These are phyloP conservation scores for Oryzias sinensis DNA, from an alignment of 2,797 vertebrate genomes.

Conservation along the genomic window DNA sequence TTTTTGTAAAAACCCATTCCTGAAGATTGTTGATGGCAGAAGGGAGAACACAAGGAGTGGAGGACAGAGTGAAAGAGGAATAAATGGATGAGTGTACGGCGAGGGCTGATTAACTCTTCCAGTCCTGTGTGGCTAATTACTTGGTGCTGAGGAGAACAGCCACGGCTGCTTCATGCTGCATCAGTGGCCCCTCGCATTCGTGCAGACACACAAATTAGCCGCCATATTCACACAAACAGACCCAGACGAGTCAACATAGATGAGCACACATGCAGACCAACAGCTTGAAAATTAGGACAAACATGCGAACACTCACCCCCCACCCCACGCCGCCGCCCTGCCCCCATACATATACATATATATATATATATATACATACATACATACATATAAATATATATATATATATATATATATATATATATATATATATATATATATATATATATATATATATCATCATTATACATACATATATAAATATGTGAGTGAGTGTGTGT, in stretches of 20 bases:
- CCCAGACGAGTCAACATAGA: slow-evolving; percentile 57
- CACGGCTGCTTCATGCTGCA: slow-evolving; percentile 67
- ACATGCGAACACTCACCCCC: slow-evolving; percentile 33
- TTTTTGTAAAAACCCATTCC: slow-evolving; percentile 10
- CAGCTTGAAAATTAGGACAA: slow-evolving; percentile 63
- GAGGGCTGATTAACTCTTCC: slow-evolving; percentile 76
- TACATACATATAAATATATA: too few species aligned
- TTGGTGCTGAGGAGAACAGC: slow-evolving; percentile 71
- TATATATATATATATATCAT: too few species aligned
- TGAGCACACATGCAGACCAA: slow-evolving; percentile 48
- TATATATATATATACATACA: too few species aligned
- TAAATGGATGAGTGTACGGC: slow-evolving; percentile 24
- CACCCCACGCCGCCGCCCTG: not conserved
- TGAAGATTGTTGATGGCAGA: slow-evolving; percentile 41
- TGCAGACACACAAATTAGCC: slow-evolving; percentile 52
- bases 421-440: too few species aligned
- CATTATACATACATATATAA: too few species aligned
- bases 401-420: too few species aligned
- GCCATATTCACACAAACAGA: slow-evolving; percentile 67
- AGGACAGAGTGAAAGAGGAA: slow-evolving; percentile 18
- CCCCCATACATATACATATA: not conserved
- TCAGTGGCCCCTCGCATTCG: slow-evolving; percentile 67
- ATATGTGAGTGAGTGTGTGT: too few species aligned
- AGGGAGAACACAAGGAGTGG: slow-evolving; percentile 19
- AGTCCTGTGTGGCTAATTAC: slow-evolving; percentile 84